Base-by-base conservation (phyloP, 2,888 invertebrate species). In the Cordilura impudica region DNA sequence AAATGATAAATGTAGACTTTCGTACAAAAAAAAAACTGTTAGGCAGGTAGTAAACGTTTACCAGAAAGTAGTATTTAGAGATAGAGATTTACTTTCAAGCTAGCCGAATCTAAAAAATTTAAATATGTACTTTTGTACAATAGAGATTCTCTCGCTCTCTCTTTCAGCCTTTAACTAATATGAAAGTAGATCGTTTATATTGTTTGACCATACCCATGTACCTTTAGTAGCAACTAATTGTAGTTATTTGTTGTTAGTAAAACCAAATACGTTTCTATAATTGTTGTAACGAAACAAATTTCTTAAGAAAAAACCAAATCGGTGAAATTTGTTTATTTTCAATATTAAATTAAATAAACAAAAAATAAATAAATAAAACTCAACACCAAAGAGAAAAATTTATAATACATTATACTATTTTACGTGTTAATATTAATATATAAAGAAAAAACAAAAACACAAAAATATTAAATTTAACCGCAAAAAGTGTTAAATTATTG, bases 1-100 rank as follows among this genome's bases (percentile, higher is more conserved):
- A 54, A 8, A 66, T 26, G 39, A 58, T 1, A 66, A 74, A 67
- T 47, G 35, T 18, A 56, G 43, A 60, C 31, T 26, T n/a, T 12
- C 63, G 61, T 54, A 21, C 29, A 66, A 58, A 31, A 19, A n/a
- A 61, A 70, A 70, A 39, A n/a, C 35, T n/a, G 35, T 39, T n/a
- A 14, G n/a, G 12, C 54, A 78, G 58, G 56, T 56, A 66, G 45
- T 54, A 8, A 77, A 35, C 35, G 43, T 65, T 53, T 60, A 53
- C 29, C 54, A 66, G 71, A 77, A n/a, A n/a, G n/a, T n/a, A 78
- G 61, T 66, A n/a, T n/a, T 12, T 60, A 71, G 53, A 66, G 8
- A 35, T 58, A 71, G 56, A 16, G 26, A 29, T n/a, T n/a, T 31
- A 54, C 53, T 74, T 67, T 35, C 31, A 61, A 47, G 19, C 26